Evolutionary conservation across 2,113 vertebrate species (phyloP).

Genomic region (Tapirus terrestris): DNA sequence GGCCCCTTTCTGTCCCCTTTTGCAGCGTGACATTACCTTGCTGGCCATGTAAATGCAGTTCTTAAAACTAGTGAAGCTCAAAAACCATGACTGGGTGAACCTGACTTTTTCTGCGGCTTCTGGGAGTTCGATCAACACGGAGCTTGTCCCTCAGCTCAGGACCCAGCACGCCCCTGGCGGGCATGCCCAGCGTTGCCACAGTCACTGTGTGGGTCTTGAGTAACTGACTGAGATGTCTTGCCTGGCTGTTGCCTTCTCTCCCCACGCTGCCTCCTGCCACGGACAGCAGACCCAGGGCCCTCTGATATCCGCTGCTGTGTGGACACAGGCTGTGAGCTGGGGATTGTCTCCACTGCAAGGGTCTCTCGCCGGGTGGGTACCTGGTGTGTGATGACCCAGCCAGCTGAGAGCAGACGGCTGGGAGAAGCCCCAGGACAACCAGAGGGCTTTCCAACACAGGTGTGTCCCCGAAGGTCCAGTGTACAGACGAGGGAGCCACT

Average conservation of each 20-base stretch:
- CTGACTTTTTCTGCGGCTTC: neutral
- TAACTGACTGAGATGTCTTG: neutral
- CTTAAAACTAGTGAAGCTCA: neutral
- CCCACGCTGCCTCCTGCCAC: no score
- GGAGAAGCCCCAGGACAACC: neutral
- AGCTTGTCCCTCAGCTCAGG: neutral
- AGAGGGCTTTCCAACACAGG: neutral
- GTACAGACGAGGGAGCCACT: neutral
- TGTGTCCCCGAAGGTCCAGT: neutral
- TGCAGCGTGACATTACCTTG: neutral
- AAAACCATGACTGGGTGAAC: neutral
- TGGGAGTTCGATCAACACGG: accelerated
- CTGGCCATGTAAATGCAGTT: neutral
- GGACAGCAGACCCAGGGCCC: neutral
- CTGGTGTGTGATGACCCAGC: neutral
- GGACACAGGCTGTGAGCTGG: neutral
- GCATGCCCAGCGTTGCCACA: neutral
- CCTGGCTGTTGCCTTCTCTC: neutral
- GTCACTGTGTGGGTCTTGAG: neutral
- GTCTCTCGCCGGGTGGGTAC: neutral
- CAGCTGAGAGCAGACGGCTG: neutral
- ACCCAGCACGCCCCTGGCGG: neutral
- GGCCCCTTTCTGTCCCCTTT: neutral
- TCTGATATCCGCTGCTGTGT: neutral
- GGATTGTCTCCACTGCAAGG: no score